phyloP scores from a whole-genome alignment of 1,140 invertebrate species.

The Platyscapa corneri region DNA sequence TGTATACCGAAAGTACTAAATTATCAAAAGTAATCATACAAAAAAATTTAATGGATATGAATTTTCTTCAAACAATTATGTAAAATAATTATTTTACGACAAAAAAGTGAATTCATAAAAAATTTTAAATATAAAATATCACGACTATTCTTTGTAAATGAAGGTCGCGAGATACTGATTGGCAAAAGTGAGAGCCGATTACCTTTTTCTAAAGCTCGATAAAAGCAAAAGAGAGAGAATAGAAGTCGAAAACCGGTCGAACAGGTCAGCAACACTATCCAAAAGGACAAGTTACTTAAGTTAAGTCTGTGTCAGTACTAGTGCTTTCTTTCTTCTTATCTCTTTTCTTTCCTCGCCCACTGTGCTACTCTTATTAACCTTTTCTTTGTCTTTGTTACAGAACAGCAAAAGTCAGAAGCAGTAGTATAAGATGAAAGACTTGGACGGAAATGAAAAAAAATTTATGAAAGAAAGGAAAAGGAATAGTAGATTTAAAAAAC shows the following conservation, averaged over 20 bases:
- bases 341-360: conserved; percentile 7
- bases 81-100: too few relatives aligned
- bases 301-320: conserved; percentile 36
- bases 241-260: conserved; percentile 45
- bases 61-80: too few relatives aligned
- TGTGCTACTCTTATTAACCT: background rate
- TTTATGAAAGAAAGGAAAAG: background rate
- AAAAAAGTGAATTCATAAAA: background rate
- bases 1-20: too few relatives aligned
- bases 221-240: conserved; percentile 32
- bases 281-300: conserved; percentile 44
- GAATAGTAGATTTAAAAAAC: conserved; percentile 11
- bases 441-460: background rate
- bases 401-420: conserved; percentile 26
- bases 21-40: too few relatives aligned
- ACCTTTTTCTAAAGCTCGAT: conserved; percentile 10
- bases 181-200: conserved; percentile 12
- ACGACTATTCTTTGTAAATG: background rate
- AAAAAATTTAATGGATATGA: too few relatives aligned
- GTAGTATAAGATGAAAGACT: conserved; percentile 33
- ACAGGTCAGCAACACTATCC: conserved; percentile 40
- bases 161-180: background rate
- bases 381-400: background rate
- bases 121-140: conserved; percentile 8
- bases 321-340: conserved; percentile 9